Conservation (phyloP, 1,140 invertebrate genomes). For the Lordiphosa collinella region DNA sequence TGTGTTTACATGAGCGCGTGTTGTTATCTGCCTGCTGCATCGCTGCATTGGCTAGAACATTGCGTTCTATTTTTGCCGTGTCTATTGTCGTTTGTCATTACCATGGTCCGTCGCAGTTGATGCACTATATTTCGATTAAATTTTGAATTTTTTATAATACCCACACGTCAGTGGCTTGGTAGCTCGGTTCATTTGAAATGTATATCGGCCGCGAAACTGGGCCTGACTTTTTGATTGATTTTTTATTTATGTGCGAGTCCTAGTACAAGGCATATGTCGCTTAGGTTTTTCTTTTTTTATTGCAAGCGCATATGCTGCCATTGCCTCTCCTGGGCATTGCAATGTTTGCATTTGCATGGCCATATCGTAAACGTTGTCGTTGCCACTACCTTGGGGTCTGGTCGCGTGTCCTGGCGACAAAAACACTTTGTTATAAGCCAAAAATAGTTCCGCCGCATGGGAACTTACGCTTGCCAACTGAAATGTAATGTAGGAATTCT, state of each 20-base stretch:
- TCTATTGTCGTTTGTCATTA: no score
- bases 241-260: constrained; percentile 51
- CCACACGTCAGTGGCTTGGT: constrained; percentile 28
- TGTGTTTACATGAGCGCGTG: constrained; percentile 5
- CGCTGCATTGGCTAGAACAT: constrained; percentile 28
- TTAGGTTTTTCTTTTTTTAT: constrained; percentile 15
- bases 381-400: constrained; percentile 10
- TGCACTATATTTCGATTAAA: constrained; percentile 75
- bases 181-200: constrained; percentile 51
- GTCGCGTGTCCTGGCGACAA: constrained; percentile 42
- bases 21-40: constrained; percentile 45
- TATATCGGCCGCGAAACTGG: constrained; percentile 15
- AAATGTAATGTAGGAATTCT: constrained; percentile 25
- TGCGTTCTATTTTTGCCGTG: constrained; percentile 54
- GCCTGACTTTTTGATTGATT: constrained; percentile 64
- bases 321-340: constrained; percentile 51
- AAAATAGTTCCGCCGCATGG: constrained; percentile 55
- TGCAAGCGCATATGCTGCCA: constrained; percentile 55
- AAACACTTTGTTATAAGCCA: constrained; percentile 49
- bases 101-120: constrained; percentile 4
- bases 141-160: constrained; percentile 70
- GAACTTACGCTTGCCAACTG: constrained; percentile 23
- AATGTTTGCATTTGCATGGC: constrained; percentile 65
- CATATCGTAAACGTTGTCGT: constrained; percentile 16
- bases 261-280: constrained; percentile 54